Evolutionary conservation across 2,113 vertebrate species (phyloP).

Genomic region (Fukomys damarensis): DNA sequence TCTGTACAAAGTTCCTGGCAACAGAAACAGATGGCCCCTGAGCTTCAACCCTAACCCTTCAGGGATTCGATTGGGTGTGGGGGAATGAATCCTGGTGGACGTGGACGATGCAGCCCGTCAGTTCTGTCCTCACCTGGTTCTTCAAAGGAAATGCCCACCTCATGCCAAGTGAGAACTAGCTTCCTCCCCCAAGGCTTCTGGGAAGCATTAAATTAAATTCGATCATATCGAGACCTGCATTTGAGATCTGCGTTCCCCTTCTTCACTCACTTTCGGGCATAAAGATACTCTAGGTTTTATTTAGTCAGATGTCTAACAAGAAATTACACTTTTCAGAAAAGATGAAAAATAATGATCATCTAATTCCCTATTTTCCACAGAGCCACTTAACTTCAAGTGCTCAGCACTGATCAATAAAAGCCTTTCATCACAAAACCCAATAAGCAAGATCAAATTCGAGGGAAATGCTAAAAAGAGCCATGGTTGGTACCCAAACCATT

Average conservation of each 20-base stretch:
- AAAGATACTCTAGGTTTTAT: constrained; percentile 69
- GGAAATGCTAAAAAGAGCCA: constrained; percentile 68
- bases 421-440: constrained; percentile 82
- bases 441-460: constrained; percentile 81
- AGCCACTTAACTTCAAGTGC: constrained; percentile 79
- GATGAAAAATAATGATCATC: constrained; percentile 82
- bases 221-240: constrained; percentile 20
- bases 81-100: not conserved
- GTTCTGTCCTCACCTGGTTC: not conserved
- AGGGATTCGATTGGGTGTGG: accelerated
- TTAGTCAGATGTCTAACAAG: constrained; percentile 71
- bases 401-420: constrained; percentile 80
- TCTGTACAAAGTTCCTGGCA: not conserved
- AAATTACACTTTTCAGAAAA: constrained; percentile 81
- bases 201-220: constrained; percentile 72
- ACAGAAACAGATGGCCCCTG: not conserved
- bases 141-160: not conserved
- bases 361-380: constrained; percentile 82
- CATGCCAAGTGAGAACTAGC: not conserved
- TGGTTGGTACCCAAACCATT: constrained; percentile 67
- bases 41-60: not conserved
- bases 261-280: constrained; percentile 50
- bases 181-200: not conserved
- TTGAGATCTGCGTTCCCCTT: constrained; percentile 57
- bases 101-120: not conserved